These are phyloP conservation scores for Phrynosoma blainvillii DNA, from an alignment of 2,113 vertebrate species.

Conservation along the genomic window DNA sequence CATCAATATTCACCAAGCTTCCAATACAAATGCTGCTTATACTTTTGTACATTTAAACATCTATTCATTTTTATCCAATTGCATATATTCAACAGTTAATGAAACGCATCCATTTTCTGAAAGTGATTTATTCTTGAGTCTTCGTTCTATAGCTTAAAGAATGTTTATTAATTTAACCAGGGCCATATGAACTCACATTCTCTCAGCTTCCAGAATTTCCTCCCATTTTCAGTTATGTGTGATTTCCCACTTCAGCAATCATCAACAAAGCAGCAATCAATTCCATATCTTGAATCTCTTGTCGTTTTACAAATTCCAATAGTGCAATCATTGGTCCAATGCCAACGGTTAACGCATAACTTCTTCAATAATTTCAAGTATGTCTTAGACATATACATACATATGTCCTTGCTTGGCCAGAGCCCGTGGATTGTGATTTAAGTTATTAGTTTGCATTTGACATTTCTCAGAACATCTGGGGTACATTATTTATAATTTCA, in stretches of 20 bases:
- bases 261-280: conserved; percentile 1
- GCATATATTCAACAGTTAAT: background rate
- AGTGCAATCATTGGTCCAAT: background rate
- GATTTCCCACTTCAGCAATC: background rate
- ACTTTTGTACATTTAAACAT: background rate
- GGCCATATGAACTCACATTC: background rate
- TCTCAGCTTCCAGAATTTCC: background rate
- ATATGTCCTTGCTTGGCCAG: too few species aligned
- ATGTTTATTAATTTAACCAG: background rate
- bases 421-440: background rate
- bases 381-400: background rate
- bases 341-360: background rate
- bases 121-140: background rate
- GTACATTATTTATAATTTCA: background rate
- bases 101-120: background rate
- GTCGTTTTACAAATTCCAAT: background rate
- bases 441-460: background rate
- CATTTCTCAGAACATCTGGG: background rate
- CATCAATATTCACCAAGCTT: background rate
- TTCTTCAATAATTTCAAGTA: background rate
- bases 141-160: background rate
- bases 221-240: background rate
- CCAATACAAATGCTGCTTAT: background rate
- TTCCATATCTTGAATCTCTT: background rate
- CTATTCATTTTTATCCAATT: background rate